These are phyloP conservation scores for Sorex fumeus DNA, from an alignment of 2,113 vertebrate genomes.

Conservation along the genomic window DNA sequence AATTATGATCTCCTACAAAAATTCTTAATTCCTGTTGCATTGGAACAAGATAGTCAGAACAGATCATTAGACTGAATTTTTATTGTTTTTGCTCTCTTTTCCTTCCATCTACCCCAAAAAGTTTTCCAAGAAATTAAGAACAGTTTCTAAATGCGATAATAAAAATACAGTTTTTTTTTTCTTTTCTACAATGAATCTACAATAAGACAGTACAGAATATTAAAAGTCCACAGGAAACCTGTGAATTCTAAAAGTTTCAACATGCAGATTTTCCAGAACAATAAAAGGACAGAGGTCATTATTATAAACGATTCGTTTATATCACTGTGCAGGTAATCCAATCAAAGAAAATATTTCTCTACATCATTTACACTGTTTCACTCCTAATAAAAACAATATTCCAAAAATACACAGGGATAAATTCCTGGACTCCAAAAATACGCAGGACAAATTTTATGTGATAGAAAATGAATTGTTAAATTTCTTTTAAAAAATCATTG, in stretches of 20 bases:
- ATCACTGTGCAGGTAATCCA: conserved; percentile 43
- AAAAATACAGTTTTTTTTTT: neutral
- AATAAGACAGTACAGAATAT: neutral
- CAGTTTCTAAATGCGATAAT: neutral
- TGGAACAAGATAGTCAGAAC: conserved; percentile 50
- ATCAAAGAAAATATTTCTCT: conserved; percentile 64
- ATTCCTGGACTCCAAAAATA: conserved; percentile 37
- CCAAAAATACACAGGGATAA: conserved; percentile 11
- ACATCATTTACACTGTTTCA: neutral
- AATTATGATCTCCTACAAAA: conserved; percentile 23
- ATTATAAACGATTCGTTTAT: too few species aligned
- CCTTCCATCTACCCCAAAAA: neutral
- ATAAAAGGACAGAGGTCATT: neutral
- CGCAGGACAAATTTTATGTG: conserved; percentile 59
- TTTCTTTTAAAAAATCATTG: conserved; percentile 63
- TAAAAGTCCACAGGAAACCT: neutral
- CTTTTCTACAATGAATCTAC: neutral
- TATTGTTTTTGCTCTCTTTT: conserved; percentile 5
- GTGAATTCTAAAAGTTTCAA: neutral
- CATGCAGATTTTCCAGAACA: neutral
- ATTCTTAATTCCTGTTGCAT: conserved; percentile 19
- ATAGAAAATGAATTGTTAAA: conserved; percentile 76
- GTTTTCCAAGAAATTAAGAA: conserved; percentile 18
- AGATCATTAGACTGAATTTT: neutral
- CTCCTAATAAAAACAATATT: conserved; percentile 9